These are phyloP conservation scores for Xiphophorus couchianus DNA, from an alignment of 2,113 vertebrate genomes.

Conservation along the genomic window DNA sequence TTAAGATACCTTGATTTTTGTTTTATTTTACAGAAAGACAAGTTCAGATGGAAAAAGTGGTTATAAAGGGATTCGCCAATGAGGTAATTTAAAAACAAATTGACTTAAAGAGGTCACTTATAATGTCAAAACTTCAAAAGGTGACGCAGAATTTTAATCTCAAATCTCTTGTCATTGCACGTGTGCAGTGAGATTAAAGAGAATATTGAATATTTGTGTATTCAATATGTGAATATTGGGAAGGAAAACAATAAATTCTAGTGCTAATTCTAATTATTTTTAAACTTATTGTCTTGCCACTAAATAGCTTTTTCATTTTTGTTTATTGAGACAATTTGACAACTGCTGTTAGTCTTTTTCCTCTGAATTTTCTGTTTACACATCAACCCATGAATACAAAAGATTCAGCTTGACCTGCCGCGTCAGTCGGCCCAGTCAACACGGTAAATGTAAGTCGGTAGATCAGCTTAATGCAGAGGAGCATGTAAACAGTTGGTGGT, in stretches of 20 bases:
- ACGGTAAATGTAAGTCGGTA: constrained; percentile 39
- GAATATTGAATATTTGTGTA: too few species aligned
- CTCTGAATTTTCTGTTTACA: constrained; percentile 1
- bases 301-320: neutral
- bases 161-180: too few species aligned
- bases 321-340: constrained; percentile 7
- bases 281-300: neutral
- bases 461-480: constrained; percentile 45
- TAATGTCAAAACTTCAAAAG: constrained; percentile 4
- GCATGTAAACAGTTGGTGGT: constrained; percentile 38
- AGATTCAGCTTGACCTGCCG: constrained; percentile 27
- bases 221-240: too few species aligned
- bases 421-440: constrained; percentile 36
- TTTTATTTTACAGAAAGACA: constrained; percentile 44
- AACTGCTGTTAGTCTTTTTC: neutral
- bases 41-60: constrained; percentile 16
- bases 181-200: too few species aligned
- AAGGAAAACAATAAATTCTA: too few species aligned
- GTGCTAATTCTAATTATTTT: too few species aligned
- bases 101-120: constrained; percentile 13
- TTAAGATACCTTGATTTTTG: constrained; percentile 31
- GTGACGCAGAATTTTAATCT: neutral
- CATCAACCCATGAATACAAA: constrained; percentile 1
- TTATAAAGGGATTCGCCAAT: constrained; percentile 27
- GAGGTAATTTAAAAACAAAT: constrained; percentile 14